Base-by-base conservation (phyloP, 35 echinoderm and acorn worm genomes). In the Nesometra sesokonis region DNA sequence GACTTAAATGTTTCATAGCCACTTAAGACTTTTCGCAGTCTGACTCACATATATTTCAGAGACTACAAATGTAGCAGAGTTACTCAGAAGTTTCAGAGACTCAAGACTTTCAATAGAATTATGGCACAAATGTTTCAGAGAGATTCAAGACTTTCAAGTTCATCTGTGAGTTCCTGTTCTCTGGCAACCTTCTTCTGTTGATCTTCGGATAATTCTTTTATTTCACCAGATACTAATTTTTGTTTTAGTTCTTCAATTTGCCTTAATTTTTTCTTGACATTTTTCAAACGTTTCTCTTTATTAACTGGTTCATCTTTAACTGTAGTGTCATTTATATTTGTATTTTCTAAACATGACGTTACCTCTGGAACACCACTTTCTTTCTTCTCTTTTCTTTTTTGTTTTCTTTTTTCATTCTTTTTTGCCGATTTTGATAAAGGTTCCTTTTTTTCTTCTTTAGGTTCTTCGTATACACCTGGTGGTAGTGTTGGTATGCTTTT, bases 361-460 rank as follows among this genome's bases (percentile, higher is more conserved):
- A 29, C 32, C 11, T 37, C 32, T 83, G 0, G 0, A 38, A 35
- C 37, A 37, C 82, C 35, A 0, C 17, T 23, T 37, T 47, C 82
- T 82, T 85, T 34, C 87, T 94, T 91, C 30, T 94, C 96, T 81
- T 99, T 91, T 40, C 86, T 84, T 82, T 99, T 99, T 88, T 94
- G 93, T 78, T 88, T 94, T 30, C 96, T 91, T 67, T 91, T 94
- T 52, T 99, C 96, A 43, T 99, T 99, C 82, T 99, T 99, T 90
- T 99, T 99, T 36, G 96, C 90, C n/a, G 96, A 35, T 77, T 99
- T 99, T 23, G 96, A 94, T 34, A 94, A 15, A 32, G 7, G 80
- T 37, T 32, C 79, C 27, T 77, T 84, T 82, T 86, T 78, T 67
- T 35, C 47, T 32, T 89, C 33, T 77, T 94, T 79, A 21, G 89